Evolutionary conservation across 2,113 vertebrate genomes (phyloP).

Genomic region (Piaya cayana): DNA sequence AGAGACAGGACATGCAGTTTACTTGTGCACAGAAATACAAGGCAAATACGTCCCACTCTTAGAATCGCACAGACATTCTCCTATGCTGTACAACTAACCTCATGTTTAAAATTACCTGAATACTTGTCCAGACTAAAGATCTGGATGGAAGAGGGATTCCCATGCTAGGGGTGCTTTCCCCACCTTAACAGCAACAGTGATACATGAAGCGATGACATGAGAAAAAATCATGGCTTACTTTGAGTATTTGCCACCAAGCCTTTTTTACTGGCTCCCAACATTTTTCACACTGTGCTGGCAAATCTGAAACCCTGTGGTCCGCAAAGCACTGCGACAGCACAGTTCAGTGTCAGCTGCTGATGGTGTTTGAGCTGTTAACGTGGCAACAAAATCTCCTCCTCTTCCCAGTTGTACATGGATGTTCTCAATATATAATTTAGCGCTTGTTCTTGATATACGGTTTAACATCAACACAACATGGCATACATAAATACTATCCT

Average conservation of each 20-base stretch:
- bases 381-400: not conserved
- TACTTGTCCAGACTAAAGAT: not conserved
- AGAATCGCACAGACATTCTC: not conserved
- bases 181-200: not conserved
- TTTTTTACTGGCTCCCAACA: not conserved
- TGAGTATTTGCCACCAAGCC: not conserved
- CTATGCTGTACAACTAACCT: not conserved
- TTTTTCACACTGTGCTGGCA: not conserved
- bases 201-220: not conserved
- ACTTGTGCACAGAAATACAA: not conserved
- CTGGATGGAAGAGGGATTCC: not conserved
- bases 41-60: not conserved
- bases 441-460: not conserved
- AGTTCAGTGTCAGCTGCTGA: not conserved
- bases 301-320: not conserved
- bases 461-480: not conserved
- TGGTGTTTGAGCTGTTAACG: not conserved
- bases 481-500: not conserved
- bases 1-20: fast-evolving
- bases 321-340: not conserved
- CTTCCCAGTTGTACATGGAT: not conserved
- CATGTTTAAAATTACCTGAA: not conserved
- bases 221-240: not conserved
- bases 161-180: not conserved
- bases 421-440: not conserved